phyloP scores from a whole-genome alignment of 1,140 invertebrate species.

The Pseudomyrmex flavicornis region DNA sequence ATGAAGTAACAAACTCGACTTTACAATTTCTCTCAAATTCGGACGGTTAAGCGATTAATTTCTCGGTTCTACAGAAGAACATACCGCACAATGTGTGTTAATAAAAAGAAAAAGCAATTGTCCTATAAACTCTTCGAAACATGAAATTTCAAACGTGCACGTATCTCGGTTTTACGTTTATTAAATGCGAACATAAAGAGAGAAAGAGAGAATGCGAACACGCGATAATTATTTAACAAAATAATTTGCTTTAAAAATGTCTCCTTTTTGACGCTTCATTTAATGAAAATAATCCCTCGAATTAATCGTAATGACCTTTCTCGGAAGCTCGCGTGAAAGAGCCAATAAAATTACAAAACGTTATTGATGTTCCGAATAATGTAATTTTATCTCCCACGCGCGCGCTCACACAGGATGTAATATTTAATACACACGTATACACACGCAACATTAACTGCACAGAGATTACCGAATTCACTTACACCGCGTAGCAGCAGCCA shows the following conservation, averaged over 20 bases:
- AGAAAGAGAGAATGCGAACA: too few species aligned
- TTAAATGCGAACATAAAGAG: too few species aligned
- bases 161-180: too few species aligned
- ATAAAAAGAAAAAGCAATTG: too few species aligned
- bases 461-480: conserved; percentile 11
- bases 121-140: too few species aligned
- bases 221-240: conserved; percentile 8
- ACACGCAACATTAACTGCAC: conserved; percentile 10
- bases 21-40: not conserved
- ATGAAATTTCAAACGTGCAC: too few species aligned
- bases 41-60: conserved; percentile 20
- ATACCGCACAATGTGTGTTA: not conserved
- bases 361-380: conserved; percentile 1
- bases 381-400: not conserved
- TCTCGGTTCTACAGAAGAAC: not conserved
- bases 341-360: conserved; percentile 9
- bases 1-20: not conserved
- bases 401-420: too few species aligned
- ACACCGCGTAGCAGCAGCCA: conserved; percentile 12
- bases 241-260: conserved; percentile 24
- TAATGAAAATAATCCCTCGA: conserved; percentile 28
- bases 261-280: conserved; percentile 20
- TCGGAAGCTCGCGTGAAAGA: conserved; percentile 15
- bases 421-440: too few species aligned
- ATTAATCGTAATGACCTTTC: conserved; percentile 37